Conservation (phyloP, 2,888 invertebrate genomes). For the Hecatera dysodea region DNA sequence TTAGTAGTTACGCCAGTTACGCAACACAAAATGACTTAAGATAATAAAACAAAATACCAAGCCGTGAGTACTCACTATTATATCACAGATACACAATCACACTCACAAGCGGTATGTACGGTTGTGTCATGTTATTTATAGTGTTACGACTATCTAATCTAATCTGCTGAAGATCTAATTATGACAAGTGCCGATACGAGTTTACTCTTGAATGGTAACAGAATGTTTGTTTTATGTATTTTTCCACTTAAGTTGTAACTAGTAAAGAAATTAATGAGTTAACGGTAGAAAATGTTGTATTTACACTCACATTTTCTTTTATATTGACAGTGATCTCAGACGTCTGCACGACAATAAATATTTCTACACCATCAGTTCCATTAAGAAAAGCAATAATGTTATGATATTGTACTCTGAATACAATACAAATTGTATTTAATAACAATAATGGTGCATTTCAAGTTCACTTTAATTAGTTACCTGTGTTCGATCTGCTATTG, state of each 20-base stretch:
- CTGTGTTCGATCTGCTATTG: conserved; percentile 7
- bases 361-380: background rate
- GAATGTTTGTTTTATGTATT: conserved; percentile 1
- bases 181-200: conserved; percentile 37
- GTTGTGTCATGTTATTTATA: conserved; percentile 64
- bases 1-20: conserved; percentile 9
- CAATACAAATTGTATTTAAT: conserved; percentile 30
- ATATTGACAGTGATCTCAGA: background rate
- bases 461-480: conserved; percentile 24
- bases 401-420: conserved; percentile 1
- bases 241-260: background rate
- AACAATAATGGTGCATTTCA: conserved; percentile 39
- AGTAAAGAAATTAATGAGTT: background rate
- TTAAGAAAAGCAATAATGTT: background rate
- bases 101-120: conserved; percentile 42
- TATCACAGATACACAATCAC: conserved; percentile 52
- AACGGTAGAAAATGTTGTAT: background rate
- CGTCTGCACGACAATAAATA: background rate
- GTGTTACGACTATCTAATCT: conserved; percentile 68
- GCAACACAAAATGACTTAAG: background rate
- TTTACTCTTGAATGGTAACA: conserved; percentile 11
- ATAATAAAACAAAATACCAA: background rate
- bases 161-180: conserved; percentile 57
- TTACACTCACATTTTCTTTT: background rate
- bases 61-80: conserved; percentile 36